Conservation (phyloP, 1,140 invertebrate genomes). For the Acromyrmex heyeri region DNA sequence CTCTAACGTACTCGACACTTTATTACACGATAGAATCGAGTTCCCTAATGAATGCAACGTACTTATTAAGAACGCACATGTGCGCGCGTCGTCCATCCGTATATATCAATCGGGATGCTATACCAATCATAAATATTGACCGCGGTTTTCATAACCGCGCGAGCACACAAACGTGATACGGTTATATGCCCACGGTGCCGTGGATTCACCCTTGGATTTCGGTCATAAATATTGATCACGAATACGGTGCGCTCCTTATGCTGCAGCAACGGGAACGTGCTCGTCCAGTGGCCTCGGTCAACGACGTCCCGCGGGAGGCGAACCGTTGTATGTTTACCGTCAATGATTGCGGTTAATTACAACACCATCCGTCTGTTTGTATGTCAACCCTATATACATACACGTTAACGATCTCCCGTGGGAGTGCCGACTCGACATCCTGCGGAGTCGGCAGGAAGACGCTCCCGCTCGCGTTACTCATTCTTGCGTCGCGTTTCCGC, state of each 20-base stretch:
- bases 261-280: conserved; percentile 21
- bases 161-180: conserved; percentile 55
- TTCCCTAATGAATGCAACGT: neutral
- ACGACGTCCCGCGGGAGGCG: conserved; percentile 69
- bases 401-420: conserved; percentile 75
- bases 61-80: conserved; percentile 25
- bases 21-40: neutral
- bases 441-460: conserved; percentile 51
- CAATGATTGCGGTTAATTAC: conserved; percentile 80
- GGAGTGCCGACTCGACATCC: conserved; percentile 53
- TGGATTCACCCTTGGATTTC: conserved; percentile 76
- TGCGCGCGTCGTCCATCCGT: neutral
- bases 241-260: conserved; percentile 63
- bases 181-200: conserved; percentile 20
- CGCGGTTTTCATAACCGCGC: conserved; percentile 64
- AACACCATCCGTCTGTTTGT: conserved; percentile 77
- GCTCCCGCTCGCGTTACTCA: conserved; percentile 55
- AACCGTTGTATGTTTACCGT: conserved; percentile 74
- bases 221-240: conserved; percentile 76
- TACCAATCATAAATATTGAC: conserved; percentile 75
- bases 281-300: conserved; percentile 65
- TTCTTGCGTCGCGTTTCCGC: conserved; percentile 33
- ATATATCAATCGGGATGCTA: conserved; percentile 33
- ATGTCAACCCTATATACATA: conserved; percentile 70
- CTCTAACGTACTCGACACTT: neutral